Conservation (phyloP, 1,140 invertebrate species). For the Drosophila melanogaster region DNA sequence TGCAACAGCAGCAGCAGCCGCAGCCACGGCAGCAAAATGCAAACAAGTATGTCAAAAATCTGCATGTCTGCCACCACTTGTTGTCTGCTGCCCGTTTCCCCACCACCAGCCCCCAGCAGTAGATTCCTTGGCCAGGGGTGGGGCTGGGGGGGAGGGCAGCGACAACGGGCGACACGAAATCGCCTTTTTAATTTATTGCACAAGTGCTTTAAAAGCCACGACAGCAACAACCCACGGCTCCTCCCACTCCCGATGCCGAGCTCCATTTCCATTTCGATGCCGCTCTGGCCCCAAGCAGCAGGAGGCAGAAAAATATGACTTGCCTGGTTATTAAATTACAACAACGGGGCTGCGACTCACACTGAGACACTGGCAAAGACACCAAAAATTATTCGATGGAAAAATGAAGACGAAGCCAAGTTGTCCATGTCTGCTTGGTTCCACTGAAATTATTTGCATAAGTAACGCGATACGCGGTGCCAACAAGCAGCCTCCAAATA, state of each 20-base stretch:
- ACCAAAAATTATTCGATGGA: constrained; percentile 74
- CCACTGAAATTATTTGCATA: constrained; percentile 82
- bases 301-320: constrained; percentile 78
- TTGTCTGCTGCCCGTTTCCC: constrained; percentile 33
- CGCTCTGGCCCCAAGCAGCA: constrained; percentile 66
- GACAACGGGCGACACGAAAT: constrained; percentile 72
- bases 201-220: constrained; percentile 72
- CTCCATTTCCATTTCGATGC: constrained; percentile 39
- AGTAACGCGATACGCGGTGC: constrained; percentile 77
- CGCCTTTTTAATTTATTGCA: constrained; percentile 83
- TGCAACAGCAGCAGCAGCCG: constrained; percentile 50
- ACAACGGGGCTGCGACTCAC: constrained; percentile 64
- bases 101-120: neutral
- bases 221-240: constrained; percentile 57
- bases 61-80: constrained; percentile 82
- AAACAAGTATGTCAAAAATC: constrained; percentile 83
- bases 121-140: too few relatives aligned
- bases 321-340: constrained; percentile 81
- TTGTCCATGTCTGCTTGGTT: constrained; percentile 70
- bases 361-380: constrained; percentile 64
- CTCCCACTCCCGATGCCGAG: constrained; percentile 29
- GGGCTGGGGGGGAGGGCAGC: constrained; percentile 24
- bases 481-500: constrained; percentile 55
- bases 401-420: constrained; percentile 46
- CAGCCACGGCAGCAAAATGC: constrained; percentile 77